Evolutionary conservation across 2,888 invertebrate species (phyloP).

Genomic region (Metallyticus violacea): DNA sequence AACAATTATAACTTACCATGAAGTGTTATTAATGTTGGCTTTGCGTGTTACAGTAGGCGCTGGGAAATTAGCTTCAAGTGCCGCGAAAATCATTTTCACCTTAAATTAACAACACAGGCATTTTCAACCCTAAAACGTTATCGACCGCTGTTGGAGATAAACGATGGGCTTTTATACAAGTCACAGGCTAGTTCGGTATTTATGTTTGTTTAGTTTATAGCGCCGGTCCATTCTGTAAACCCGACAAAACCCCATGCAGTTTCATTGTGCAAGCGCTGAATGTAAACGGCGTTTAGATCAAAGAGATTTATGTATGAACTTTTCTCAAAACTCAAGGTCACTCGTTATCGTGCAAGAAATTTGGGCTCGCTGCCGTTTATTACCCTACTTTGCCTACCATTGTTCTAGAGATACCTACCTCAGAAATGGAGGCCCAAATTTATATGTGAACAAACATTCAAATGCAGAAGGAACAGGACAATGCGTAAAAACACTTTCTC

Average conservation of each 20-base stretch:
- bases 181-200: neutral
- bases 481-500: too few species aligned
- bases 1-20: neutral
- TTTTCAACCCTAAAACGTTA: neutral
- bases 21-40: neutral
- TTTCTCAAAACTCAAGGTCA: too few species aligned
- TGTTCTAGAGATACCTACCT: too few species aligned
- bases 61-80: neutral
- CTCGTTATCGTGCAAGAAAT: too few species aligned
- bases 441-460: too few species aligned
- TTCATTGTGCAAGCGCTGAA: too few species aligned
- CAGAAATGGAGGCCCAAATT: too few species aligned
- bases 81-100: neutral
- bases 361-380: too few species aligned
- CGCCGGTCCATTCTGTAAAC: neutral
- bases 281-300: too few species aligned
- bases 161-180: neutral
- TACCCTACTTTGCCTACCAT: too few species aligned
- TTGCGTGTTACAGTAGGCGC: neutral
- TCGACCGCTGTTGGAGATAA: neutral
- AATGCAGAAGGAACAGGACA: too few species aligned
- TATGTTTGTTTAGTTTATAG: neutral
- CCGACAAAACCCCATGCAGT: neutral
- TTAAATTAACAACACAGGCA: neutral
- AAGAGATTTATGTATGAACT: too few species aligned